Base-by-base conservation (phyloP, 2,113 vertebrate species). In the Catharus fuscescens region DNA sequence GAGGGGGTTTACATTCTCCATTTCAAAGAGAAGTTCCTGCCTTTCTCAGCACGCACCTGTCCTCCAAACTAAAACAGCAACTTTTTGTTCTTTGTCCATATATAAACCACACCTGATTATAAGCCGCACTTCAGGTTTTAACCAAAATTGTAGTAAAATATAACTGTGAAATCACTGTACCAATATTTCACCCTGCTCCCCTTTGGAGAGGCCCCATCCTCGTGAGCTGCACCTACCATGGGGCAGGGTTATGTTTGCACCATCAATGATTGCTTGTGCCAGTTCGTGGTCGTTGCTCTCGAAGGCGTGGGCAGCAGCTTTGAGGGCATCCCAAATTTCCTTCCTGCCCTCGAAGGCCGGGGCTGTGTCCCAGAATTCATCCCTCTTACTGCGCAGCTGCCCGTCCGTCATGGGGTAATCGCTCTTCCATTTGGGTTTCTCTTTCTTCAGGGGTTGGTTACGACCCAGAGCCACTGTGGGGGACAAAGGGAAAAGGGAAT, bases 361-460 rank as follows among this genome's bases (percentile, higher is more conserved):
- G 40, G 99, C 99, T 0, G 99, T 99, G 91, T 99, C 99, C 99
- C 99, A 99, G 86, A 99, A 99, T 57, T 99, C 99, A 88, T 99
- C 99, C 77, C 99, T 98, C 98, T 99, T 99, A 96, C 99, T 99
- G 96, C 99, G 99, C 62, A 99, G 97, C 95, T 99, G 99, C 93
- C 99, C 99, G 48, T 99, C 99, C 42, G 99, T 99, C 99, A 99
- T 99, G 40, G 99, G 99, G 96, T 99, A 99, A 98, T 99, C 99
- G 53, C 99, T 99, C 97, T 99, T 99, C 99, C 99, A 99, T 99
- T 99, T 99, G 77, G 99, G 99, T 78, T 99, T 99, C 96, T 99
- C 99, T 86, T 99, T 99, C 97, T 99, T 99, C 98, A 99, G 97
- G 96, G 99, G 99, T 74, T 99, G 99, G 98, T 99, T 99, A 73